These are phyloP conservation scores for Slavum lentiscoides DNA, from an alignment of 2,888 invertebrate species.

Conservation along the genomic window DNA sequence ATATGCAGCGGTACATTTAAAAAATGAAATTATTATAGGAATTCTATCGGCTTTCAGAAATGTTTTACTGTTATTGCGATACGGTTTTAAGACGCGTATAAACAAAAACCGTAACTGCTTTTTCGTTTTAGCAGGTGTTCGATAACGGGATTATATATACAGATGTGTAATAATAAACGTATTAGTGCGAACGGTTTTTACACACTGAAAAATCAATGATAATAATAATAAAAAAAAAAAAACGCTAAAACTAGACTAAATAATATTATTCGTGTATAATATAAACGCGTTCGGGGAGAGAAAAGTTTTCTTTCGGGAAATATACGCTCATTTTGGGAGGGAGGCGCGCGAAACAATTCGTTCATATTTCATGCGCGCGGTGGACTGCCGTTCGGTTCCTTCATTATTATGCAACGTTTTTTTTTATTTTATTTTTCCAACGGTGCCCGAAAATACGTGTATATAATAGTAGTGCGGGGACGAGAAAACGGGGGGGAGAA, in stretches of 20 bases:
- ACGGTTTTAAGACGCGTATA: not conserved
- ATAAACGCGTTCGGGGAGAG: not conserved
- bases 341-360: slow-evolving; percentile 32
- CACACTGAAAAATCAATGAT: slow-evolving; percentile 32
- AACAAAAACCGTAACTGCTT: not conserved
- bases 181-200: not conserved
- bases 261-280: slow-evolving; percentile 10
- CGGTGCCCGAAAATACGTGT: slow-evolving; percentile 25
- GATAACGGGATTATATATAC: slow-evolving; percentile 7
- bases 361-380: slow-evolving; percentile 46
- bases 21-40: too few relatives aligned
- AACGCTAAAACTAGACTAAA: slow-evolving; percentile 26
- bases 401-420: slow-evolving; percentile 51
- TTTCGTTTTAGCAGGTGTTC: slow-evolving; percentile 25
- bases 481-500: not conserved
- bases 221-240: not conserved
- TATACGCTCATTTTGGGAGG: slow-evolving; percentile 35
- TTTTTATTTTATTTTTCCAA: slow-evolving; percentile 50
- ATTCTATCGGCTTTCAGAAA: too few relatives aligned
- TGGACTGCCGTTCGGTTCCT: slow-evolving; percentile 3
- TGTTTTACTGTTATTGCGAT: not conserved
- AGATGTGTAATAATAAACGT: slow-evolving; percentile 6
- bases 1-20: not conserved
- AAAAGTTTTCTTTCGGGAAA: slow-evolving; percentile 44
- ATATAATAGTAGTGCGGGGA: slow-evolving; percentile 5